Evolutionary conservation across 2,113 vertebrate species (phyloP).

Genomic region (Sphyrna mokarran): DNA sequence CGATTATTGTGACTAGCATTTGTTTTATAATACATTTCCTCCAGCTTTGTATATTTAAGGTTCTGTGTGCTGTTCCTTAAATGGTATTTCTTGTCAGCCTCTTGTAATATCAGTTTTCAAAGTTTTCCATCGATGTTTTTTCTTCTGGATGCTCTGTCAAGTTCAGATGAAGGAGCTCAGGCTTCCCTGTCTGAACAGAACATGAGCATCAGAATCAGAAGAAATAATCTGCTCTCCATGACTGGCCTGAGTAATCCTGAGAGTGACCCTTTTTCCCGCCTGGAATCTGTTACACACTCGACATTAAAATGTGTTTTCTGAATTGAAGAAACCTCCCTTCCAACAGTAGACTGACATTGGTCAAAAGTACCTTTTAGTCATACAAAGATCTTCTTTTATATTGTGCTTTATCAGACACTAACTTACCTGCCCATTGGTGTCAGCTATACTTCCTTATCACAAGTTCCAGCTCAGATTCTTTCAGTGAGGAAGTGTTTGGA

Average conservation of each 20-base stretch:
- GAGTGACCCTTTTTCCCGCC: not conserved
- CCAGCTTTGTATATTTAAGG: not conserved
- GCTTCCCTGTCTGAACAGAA: not conserved
- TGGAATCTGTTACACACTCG: not conserved
- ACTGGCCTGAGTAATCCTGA: not conserved
- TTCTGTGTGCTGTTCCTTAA: not conserved
- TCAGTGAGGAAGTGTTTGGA: not conserved
- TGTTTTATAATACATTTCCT: not conserved
- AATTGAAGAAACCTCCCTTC: constrained; percentile 6
- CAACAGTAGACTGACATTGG: not conserved
- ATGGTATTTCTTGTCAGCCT: not conserved
- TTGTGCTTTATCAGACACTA: not conserved
- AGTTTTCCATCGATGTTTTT: not conserved
- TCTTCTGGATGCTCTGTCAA: not conserved
- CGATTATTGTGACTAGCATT: not conserved
- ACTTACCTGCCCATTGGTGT: not conserved
- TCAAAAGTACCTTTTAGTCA: not conserved
- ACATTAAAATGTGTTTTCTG: not conserved
- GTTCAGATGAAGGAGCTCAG: not conserved
- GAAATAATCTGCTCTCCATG: not conserved
- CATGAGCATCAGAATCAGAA: not conserved
- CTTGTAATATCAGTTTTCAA: not conserved
- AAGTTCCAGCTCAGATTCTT: not conserved
- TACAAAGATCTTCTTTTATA: not conserved
- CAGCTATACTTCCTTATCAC: not conserved